phyloP scores from a whole-genome alignment of 2,113 vertebrate genomes.

The human (Homo sapiens) region DNA sequence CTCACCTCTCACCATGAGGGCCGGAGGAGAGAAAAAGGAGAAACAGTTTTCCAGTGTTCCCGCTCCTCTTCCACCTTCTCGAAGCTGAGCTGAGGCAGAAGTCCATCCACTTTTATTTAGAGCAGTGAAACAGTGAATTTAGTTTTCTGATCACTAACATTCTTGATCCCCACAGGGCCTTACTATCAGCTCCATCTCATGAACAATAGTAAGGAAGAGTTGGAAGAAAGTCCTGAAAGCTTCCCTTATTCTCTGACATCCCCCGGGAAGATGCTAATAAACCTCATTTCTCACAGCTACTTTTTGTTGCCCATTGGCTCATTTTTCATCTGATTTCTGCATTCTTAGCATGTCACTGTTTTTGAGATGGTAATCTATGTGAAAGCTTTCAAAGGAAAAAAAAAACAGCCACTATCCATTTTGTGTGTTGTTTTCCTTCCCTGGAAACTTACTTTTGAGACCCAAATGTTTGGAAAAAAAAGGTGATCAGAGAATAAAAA shows the following conservation, averaged over 20 bases:
- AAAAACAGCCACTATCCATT: background rate
- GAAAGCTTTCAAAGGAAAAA: constrained; percentile 9
- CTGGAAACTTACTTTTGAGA: constrained; percentile 44
- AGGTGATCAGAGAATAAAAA: background rate
- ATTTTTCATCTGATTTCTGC: constrained; percentile 39
- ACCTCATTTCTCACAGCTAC: constrained; percentile 5
- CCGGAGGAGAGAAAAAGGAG: background rate
- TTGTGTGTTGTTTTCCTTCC: background rate
- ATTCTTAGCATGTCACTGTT: background rate
- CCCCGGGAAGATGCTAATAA: background rate
- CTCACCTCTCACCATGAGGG: background rate
- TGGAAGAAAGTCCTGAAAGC: background rate
- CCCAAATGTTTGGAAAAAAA: background rate
- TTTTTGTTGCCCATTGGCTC: background rate
- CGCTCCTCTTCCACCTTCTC: background rate
- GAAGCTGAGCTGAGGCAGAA: background rate
- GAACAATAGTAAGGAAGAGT: constrained; percentile 35
- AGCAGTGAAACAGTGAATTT: background rate
- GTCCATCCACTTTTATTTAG: background rate
- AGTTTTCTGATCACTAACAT: background rate
- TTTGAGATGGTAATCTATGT: constrained; percentile 9
- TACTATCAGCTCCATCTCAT: constrained; percentile 10
- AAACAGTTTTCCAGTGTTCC: background rate
- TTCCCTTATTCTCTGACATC: background rate
- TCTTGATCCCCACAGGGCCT: background rate